phyloP scores from a whole-genome alignment of 2,113 vertebrate species.

The Uropsilus gracilis region DNA sequence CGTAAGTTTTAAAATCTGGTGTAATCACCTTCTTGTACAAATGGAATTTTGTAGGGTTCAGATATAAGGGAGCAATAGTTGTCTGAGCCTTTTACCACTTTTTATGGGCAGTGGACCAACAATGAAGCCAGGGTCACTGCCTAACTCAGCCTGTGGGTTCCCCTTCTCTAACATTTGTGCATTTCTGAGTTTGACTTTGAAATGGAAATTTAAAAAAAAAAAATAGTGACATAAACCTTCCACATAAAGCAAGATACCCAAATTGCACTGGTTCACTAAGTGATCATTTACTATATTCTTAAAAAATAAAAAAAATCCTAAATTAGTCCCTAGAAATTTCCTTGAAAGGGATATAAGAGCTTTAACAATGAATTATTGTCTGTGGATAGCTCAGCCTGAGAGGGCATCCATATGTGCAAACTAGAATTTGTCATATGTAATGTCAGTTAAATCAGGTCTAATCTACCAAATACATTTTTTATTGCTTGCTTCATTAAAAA shows the following conservation, averaged over 20 bases:
- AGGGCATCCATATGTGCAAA: slow-evolving; percentile 84
- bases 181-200: slow-evolving; percentile 57
- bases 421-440: slow-evolving; percentile 81
- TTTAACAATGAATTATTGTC: slow-evolving; percentile 82
- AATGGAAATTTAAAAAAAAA: background rate
- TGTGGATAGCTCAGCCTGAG: slow-evolving; percentile 78
- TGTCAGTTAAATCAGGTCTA: slow-evolving; percentile 86
- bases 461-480: slow-evolving; percentile 88
- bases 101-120: slow-evolving; percentile 21
- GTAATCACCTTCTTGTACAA: slow-evolving; percentile 15
- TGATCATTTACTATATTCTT: slow-evolving; percentile 79
- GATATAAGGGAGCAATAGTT: slow-evolving; percentile 27
- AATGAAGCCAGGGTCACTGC: slow-evolving; percentile 23
- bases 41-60: slow-evolving; percentile 54
- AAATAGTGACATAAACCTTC: background rate
- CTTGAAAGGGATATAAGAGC: slow-evolving; percentile 79
- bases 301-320: slow-evolving; percentile 64
- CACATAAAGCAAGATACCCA: slow-evolving; percentile 43
- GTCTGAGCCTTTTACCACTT: slow-evolving; percentile 44
- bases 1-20: slow-evolving; percentile 42
- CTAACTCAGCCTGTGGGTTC: background rate
- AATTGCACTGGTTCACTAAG: slow-evolving; percentile 70
- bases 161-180: background rate
- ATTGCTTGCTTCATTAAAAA: slow-evolving; percentile 88
- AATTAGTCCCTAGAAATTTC: slow-evolving; percentile 81